A percentile compares a stretch with the other conserved stretches of the same genome.
phyloP scores from a whole-genome alignment of 2,113 vertebrate genomes.

The Brachionichthys hirsutus region DNA sequence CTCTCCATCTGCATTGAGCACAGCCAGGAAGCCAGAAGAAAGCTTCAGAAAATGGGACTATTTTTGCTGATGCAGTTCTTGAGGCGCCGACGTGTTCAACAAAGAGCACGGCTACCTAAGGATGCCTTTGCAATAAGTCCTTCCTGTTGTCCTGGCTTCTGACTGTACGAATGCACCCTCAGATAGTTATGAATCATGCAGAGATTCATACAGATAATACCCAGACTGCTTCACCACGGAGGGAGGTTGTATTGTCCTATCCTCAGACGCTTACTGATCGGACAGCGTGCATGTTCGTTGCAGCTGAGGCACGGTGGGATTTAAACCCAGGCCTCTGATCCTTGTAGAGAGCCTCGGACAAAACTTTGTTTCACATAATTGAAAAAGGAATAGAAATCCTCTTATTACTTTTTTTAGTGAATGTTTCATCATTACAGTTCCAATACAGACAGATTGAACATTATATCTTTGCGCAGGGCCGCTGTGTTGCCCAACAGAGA shows the following conservation, averaged over 20 bases:
- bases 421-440: neutral
- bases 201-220: slow-evolving; percentile 64
- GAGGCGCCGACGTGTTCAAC: slow-evolving; percentile 16
- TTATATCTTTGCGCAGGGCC: slow-evolving; percentile 24
- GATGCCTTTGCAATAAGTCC: slow-evolving; percentile 56
- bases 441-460: slow-evolving; percentile 3
- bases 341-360: slow-evolving; percentile 27
- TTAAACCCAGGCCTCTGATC: slow-evolving; percentile 46
- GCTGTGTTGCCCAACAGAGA: slow-evolving; percentile 2
- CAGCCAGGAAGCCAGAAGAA: slow-evolving; percentile 65
- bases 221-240: slow-evolving; percentile 60
- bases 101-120: slow-evolving; percentile 28
- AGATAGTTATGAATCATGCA: slow-evolving; percentile 63
- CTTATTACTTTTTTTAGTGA: neutral
- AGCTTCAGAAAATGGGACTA: slow-evolving; percentile 22
- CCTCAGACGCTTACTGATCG: slow-evolving; percentile 36
- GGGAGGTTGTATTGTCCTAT: slow-evolving; percentile 69
- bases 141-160: slow-evolving; percentile 62
- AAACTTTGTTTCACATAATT: slow-evolving; percentile 34
- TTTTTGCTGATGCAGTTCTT: slow-evolving; percentile 48
- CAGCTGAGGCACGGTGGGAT: slow-evolving; percentile 43
- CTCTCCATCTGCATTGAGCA: slow-evolving; percentile 64
- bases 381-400: slow-evolving; percentile 6
- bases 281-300: slow-evolving; percentile 42
- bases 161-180: slow-evolving; percentile 63